Percentiles rank a stretch among this genome's conserved stretches.
These are phyloP conservation scores for Nasua narica DNA, from an alignment of 2,797 vertebrate species.

Conservation along the genomic window DNA sequence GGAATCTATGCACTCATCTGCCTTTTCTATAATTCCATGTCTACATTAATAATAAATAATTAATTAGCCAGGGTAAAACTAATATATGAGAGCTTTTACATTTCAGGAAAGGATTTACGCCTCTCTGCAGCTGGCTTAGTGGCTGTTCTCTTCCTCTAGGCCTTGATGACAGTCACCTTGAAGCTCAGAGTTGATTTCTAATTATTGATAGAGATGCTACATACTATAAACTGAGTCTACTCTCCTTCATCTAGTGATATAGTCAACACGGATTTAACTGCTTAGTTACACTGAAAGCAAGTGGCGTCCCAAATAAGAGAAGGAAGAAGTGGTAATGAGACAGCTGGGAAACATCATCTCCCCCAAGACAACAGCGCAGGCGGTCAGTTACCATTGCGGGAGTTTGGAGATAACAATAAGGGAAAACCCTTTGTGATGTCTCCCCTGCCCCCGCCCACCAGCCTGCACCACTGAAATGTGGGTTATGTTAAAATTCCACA, in stretches of 20 bases:
- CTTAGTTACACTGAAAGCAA: neutral
- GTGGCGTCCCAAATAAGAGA: constrained; percentile 11
- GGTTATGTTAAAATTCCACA: constrained; percentile 69
- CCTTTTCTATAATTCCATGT: neutral
- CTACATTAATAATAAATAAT: neutral
- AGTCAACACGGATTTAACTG: neutral
- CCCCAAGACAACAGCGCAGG: constrained; percentile 49
- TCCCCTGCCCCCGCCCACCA: neutral
- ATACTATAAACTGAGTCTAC: neutral
- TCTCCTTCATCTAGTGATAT: neutral
- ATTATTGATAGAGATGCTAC: neutral
- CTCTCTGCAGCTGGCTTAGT: neutral
- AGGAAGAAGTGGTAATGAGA: neutral
- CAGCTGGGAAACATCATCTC: constrained; percentile 72
- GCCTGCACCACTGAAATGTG: constrained; percentile 41
- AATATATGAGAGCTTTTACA: neutral
- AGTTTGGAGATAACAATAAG: constrained; percentile 57
- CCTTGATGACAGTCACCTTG: neutral
- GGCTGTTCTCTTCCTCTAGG: neutral
- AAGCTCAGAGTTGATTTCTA: constrained; percentile 35
- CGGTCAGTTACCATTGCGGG: constrained; percentile 48
- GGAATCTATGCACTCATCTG: neutral
- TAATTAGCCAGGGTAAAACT: neutral
- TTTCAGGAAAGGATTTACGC: neutral
- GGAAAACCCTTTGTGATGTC: constrained; percentile 42